phyloP scores from a whole-genome alignment of 35 echinoderm and acorn worm genomes.

The Patiria miniata region DNA sequence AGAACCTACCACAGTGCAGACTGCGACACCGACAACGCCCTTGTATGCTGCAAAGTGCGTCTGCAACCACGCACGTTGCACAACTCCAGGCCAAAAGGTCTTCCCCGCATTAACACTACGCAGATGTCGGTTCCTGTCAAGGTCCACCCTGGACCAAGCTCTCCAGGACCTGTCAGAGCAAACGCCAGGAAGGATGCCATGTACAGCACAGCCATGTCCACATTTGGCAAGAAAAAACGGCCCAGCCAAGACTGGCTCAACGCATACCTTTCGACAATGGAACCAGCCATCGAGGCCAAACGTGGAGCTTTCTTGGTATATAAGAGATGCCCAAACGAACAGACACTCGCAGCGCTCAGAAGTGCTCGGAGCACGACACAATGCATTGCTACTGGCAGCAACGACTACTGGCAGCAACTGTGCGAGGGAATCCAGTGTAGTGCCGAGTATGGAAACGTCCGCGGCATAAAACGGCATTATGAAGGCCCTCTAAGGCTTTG shows the following conservation, averaged over 20 bases:
- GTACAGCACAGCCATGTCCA: not conserved
- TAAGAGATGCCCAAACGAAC: slow-evolving; percentile 6
- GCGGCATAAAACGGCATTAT: slow-evolving; percentile 50
- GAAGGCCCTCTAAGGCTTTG: slow-evolving; percentile 10
- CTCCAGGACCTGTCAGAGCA: slow-evolving; percentile 23
- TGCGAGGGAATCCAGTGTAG: slow-evolving; percentile 5
- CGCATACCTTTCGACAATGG: not conserved
- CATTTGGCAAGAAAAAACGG: slow-evolving; percentile 30
- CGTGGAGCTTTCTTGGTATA: slow-evolving; percentile 25
- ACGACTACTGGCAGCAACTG: slow-evolving; percentile 45
- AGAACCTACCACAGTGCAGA: slow-evolving; percentile 64
- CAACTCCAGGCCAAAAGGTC: not conserved
- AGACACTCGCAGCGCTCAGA: slow-evolving; percentile 32
- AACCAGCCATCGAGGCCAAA: slow-evolving; percentile 46
- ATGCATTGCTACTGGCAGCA: slow-evolving; percentile 17
- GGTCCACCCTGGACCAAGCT: not conserved
- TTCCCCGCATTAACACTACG: not conserved
- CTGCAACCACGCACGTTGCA: slow-evolving; percentile 24
- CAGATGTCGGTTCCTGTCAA: no score
- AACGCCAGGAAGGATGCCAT: not conserved
- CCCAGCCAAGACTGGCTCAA: slow-evolving; percentile 2
- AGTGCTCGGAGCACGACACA: slow-evolving; percentile 21
- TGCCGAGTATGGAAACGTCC: slow-evolving; percentile 43
- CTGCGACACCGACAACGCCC: slow-evolving; percentile 64
- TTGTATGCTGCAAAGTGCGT: slow-evolving; percentile 36